A percentile compares a stretch with the other conserved stretches of the same genome.
Conservation (phyloP, 30 jellyfish, hydroid and myxozoan genomes). For the Turritopsis rubra region DNA sequence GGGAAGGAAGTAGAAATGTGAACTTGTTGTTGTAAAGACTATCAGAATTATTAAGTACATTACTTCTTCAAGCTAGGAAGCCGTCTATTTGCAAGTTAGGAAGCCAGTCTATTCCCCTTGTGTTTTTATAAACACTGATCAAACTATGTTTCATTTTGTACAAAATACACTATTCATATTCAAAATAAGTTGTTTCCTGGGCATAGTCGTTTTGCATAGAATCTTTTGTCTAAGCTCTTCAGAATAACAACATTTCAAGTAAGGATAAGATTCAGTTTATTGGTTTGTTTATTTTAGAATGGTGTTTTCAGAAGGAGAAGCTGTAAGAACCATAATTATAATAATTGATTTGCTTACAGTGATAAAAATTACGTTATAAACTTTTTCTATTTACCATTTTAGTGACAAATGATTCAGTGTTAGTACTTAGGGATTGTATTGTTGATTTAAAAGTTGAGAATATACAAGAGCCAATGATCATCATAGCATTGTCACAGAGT, state of each 20-base stretch:
- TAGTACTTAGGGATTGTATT: not conserved
- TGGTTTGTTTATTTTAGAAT: not conserved
- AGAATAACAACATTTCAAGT: not conserved
- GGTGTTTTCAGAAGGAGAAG: not conserved
- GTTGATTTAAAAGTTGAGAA: not conserved
- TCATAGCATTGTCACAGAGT: not conserved
- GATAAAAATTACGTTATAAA: not conserved
- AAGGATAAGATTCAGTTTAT: not conserved
- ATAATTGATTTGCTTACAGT: not conserved
- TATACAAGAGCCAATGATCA: not conserved
- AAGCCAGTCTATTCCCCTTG: too few relatives aligned
- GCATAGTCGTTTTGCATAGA: not conserved
- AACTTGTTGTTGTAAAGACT: not conserved
- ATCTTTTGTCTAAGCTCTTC: too few relatives aligned
- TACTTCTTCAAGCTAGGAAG: too few relatives aligned
- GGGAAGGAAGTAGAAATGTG: not conserved
- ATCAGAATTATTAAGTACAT: not conserved
- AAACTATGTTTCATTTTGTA: too few relatives aligned
- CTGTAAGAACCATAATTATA: not conserved
- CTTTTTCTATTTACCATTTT: not conserved
- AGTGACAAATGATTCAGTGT: not conserved
- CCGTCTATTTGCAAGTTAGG: too few relatives aligned
- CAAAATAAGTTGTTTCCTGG: not conserved
- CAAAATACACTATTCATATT: too few relatives aligned
- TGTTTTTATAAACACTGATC: too few relatives aligned